Evolutionary conservation across 1,140 invertebrate genomes (phyloP), one percentile per base, ranked within the genome.

Genomic region (Lepidostoma basale): DNA sequence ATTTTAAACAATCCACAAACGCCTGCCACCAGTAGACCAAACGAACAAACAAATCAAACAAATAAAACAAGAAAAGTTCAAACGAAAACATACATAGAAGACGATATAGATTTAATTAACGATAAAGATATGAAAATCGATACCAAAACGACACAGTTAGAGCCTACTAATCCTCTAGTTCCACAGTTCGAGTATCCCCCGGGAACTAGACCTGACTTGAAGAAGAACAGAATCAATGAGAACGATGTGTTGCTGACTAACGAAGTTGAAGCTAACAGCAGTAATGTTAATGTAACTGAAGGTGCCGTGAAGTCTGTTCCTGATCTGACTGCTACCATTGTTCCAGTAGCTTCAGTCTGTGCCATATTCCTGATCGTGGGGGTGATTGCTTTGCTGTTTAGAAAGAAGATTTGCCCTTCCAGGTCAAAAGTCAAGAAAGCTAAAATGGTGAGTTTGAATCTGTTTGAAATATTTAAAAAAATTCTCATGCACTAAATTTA

Each of bases 331-430:
- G 78, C 84, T 68, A 86, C 86, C 3, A 74, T 90, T 10, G 81
- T 90, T 16, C 87, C 88, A 0, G 78, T 90, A 18, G 77, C 84
- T 5, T 84, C 83, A 2, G 78, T 88, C 18, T 85, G 80, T 62
- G 82, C 78, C 0, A 77, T 90, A 5, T 77, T 90, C 30, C 73
- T 88, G 3, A 80, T 83, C 2, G 77, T 86, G 12, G 84, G 83
- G 0, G 76, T 85, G 12, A 77, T 86, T 1, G 83, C 80, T 0
- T 81, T 86, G 66, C 79, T 87, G 1, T 84, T 87, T 64, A 83
- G 85, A 4, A 85, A 84, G 60, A 88, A 81, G 76, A 79, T 84
- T 28, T 89, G 83, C 77, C 79, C 74, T 39, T 78, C 74, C 59
- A 84, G 79, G 74, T 79, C 78, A 69, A 88, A 85, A 75, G 76